Percentiles rank a stretch among this genome's conserved stretches.
phyloP scores from a whole-genome alignment of 2,797 vertebrate species.

The Hipposideros larvatus region DNA sequence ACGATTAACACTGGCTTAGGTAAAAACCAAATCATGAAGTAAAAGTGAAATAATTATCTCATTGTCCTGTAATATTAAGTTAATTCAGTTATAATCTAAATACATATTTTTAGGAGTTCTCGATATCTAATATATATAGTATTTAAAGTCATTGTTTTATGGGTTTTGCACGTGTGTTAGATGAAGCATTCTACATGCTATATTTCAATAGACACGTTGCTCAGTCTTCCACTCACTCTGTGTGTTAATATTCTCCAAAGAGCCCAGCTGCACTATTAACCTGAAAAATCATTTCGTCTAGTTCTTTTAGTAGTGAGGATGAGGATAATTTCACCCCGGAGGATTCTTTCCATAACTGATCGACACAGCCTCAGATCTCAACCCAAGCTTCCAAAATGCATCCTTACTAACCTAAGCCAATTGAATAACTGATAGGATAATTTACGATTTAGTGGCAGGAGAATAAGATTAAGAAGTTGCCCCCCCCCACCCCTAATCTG shows the following conservation, averaged over 20 bases:
- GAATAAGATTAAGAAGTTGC: neutral
- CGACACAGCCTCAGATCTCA: neutral
- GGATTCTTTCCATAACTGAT: constrained; percentile 67
- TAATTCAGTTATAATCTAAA: neutral
- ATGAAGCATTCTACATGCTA: neutral
- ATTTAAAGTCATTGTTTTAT: neutral
- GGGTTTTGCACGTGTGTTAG: neutral
- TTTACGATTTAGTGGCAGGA: neutral
- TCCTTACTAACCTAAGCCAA: neutral
- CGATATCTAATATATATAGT: neutral
- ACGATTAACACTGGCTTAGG: neutral
- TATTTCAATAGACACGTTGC: neutral
- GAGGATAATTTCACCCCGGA: constrained; percentile 65
- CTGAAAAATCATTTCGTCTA: constrained; percentile 55
- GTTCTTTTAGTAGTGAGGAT: constrained; percentile 16
- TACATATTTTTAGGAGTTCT: neutral
- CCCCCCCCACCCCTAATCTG: neutral
- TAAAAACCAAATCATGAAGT: neutral
- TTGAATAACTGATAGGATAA: neutral
- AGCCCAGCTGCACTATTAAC: constrained; percentile 25
- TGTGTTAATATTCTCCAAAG: constrained; percentile 44
- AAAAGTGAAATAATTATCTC: neutral
- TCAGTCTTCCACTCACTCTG: neutral
- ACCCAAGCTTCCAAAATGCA: neutral
- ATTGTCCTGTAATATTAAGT: neutral